These are phyloP conservation scores for Colius striatus DNA, from an alignment of 2,113 vertebrate species.

Conservation along the genomic window DNA sequence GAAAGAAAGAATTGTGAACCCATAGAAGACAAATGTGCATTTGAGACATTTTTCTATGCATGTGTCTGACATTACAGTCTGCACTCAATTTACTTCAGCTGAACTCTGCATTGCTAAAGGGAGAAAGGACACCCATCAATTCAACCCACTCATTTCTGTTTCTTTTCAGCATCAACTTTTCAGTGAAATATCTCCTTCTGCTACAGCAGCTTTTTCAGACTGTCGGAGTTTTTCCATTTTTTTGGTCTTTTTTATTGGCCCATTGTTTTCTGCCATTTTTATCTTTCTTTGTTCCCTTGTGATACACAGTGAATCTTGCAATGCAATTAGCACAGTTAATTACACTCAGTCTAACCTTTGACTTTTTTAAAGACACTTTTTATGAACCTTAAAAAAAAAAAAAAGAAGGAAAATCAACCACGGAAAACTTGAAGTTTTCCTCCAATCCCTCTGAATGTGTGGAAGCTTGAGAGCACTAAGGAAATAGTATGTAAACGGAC, in stretches of 20 bases:
- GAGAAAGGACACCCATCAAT: not conserved
- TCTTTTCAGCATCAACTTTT: conserved; percentile 30
- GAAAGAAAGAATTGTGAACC: not conserved
- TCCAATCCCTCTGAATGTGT: not conserved
- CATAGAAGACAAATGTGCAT: not conserved
- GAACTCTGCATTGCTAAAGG: conserved; percentile 26
- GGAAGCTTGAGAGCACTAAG: not conserved
- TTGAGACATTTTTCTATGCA: not conserved
- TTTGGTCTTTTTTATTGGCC: not conserved
- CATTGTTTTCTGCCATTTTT: conserved; percentile 25
- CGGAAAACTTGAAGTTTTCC: not conserved
- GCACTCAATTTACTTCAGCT: conserved; percentile 25
- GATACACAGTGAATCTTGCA: not conserved
- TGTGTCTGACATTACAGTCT: not conserved
- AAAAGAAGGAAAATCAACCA: not conserved
- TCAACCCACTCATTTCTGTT: conserved; percentile 30
- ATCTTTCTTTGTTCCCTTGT: not conserved
- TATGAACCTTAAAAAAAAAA: not conserved
- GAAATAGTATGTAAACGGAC: not conserved
- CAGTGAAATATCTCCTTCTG: conserved; percentile 1
- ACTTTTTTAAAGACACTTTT: not conserved
- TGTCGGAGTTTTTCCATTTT: not conserved
- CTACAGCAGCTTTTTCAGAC: not conserved
- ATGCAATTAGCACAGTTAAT: conserved; percentile 20
- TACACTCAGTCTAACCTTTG: not conserved